Base-by-base conservation (phyloP, 2,888 invertebrate species). In the Nymphalis c-album region DNA sequence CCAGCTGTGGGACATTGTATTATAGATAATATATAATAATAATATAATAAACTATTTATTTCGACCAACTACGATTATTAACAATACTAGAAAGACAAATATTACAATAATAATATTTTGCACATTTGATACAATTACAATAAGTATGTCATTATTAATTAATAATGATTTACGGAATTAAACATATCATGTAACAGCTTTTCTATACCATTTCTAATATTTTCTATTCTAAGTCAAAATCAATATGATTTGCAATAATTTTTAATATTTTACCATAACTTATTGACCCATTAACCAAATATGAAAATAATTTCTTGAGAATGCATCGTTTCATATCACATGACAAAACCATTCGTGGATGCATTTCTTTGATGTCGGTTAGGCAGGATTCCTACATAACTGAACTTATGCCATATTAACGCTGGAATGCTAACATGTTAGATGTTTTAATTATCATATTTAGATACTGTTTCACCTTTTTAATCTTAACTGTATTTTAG, bases 251-350 rank as follows among this genome's bases (percentile, higher is more conserved):
- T 64, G 59, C 47, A 66, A 64, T 68, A 62, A 65, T 64, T 69
- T 71, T 73, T 70, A 68, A 71, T 70, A 70, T 64, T 68, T 72
- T 71, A 65, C 67, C 68, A 71, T 73, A 71, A 65, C 59, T 60
- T 53, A 61, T 59, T 16, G 53, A 61, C 22, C 46, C 51, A 64
- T 72, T 72, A 60, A 55, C 72, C 73, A 66, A 70, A 73, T 68
- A 64, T 31, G 71, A 60, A 61, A 60, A 69, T 64, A 51, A 61
- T 53, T 62, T 58, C 50, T 40, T 22, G 47, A 59, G 64, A 63
- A 69, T 66, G 50, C 13, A 62, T 51, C 22, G 16, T 55, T 31
- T 55, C 35, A n/a, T 55, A 35, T 63, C 7, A 18, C 58, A 63
- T 62, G 47, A 47, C 40, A n/a, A 45, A 45, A 60, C 13, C 40